Evolutionary conservation across 2,113 vertebrate genomes (phyloP).

Genomic region (Lutjanus erythropterus): DNA sequence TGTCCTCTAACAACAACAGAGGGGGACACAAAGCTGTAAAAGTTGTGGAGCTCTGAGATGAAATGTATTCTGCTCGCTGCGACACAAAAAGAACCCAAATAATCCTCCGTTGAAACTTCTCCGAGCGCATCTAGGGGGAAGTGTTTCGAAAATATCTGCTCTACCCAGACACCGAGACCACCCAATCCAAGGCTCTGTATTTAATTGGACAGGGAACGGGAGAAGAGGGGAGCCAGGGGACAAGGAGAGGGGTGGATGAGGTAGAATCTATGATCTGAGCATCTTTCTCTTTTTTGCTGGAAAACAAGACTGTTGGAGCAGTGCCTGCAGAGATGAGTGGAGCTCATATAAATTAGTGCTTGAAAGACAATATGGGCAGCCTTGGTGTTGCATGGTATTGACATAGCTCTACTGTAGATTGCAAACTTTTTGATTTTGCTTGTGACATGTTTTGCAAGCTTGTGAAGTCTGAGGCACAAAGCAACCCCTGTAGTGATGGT

Average conservation of each 20-base stretch:
- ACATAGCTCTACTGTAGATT: slow-evolving; percentile 1
- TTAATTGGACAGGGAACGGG: slow-evolving; percentile 76
- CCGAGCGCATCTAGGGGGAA: slow-evolving; percentile 44
- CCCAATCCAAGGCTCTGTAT: slow-evolving; percentile 47
- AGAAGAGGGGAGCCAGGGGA: slow-evolving; percentile 67
- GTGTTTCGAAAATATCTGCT: slow-evolving; percentile 64
- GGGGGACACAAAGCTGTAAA: slow-evolving; percentile 21
- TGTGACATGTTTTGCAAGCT: slow-evolving; percentile 14
- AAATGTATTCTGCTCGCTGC: slow-evolving; percentile 61
- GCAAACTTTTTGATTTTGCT: slow-evolving; percentile 28
- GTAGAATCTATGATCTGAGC: slow-evolving; percentile 73
- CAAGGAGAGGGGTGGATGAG: slow-evolving; percentile 54
- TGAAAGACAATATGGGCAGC: slow-evolving; percentile 53
- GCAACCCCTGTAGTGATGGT: not conserved
- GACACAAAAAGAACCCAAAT: slow-evolving; percentile 48
- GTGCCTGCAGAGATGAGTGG: slow-evolving; percentile 58
- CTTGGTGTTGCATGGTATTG: slow-evolving; percentile 40
- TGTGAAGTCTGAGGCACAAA: not conserved
- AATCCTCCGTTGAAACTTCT: slow-evolving; percentile 67
- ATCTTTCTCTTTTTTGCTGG: slow-evolving; percentile 43
- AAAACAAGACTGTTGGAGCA: slow-evolving; percentile 64
- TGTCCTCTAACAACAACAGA: slow-evolving; percentile 16
- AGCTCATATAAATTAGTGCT: slow-evolving; percentile 66
- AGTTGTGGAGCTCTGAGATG: slow-evolving; percentile 25
- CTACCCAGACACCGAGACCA: slow-evolving; percentile 62